phyloP scores from a whole-genome alignment of 2,797 vertebrate genomes.

The Myripristis jacobus region DNA sequence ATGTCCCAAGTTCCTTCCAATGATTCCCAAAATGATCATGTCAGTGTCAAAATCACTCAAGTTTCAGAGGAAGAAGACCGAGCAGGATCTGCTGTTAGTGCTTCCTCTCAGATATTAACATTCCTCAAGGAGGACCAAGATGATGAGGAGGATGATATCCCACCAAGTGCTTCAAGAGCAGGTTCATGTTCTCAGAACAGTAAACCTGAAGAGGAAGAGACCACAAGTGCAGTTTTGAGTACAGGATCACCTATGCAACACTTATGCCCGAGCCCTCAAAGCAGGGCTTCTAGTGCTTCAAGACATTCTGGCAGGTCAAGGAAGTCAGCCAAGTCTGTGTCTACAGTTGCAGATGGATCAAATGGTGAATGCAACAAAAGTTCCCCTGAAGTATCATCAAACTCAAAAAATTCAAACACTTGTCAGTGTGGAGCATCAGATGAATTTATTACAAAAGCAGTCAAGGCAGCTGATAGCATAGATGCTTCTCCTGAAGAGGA shows the following conservation, averaged over 20 bases:
- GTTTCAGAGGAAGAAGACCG: conserved; percentile 54
- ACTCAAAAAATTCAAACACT: conserved; percentile 43
- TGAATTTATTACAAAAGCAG: conserved; percentile 9
- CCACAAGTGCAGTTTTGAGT: conserved; percentile 57
- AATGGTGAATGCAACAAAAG: too few species aligned
- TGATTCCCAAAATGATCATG: conserved; percentile 50
- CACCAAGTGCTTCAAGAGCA: conserved; percentile 70
- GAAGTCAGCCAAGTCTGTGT: conserved; percentile 29
- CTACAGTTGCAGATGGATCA: conserved; percentile 9
- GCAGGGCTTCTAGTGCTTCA: conserved; percentile 56
- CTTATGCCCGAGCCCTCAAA: conserved; percentile 52
- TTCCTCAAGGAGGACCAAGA: conserved; percentile 63
- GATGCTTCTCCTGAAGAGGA: conserved; percentile 22
- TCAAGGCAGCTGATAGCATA: conserved; percentile 6
- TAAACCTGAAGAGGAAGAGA: conserved; percentile 61
- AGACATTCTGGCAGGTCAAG: conserved; percentile 57
- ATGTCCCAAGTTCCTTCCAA: conserved; percentile 30
- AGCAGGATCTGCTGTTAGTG: conserved; percentile 48
- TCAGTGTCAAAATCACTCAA: conserved; percentile 51
- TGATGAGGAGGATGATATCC: conserved; percentile 64
- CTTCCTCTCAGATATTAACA: conserved; percentile 60
- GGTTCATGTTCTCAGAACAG: conserved; percentile 66
- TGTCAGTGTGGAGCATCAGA: conserved; percentile 57
- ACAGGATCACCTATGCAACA: conserved; percentile 39
- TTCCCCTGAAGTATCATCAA: conserved; percentile 27